A percentile compares a stretch with the other conserved stretches of the same genome.
Conservation (phyloP, 53 echinoderm and acorn worm species). For the Hippasteria phrygiana region DNA sequence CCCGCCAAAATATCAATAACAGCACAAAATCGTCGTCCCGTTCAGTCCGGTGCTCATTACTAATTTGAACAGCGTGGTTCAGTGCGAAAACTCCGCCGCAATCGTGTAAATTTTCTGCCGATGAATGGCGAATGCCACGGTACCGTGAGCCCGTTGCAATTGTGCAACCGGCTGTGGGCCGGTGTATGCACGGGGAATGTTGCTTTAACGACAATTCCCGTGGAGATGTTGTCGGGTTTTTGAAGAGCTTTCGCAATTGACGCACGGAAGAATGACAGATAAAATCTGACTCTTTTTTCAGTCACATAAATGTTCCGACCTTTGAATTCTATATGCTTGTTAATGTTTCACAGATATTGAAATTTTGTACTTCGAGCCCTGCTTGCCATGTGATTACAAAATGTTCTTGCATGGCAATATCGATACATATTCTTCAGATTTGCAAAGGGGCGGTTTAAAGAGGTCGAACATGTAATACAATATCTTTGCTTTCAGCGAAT, state of each 20-base stretch:
- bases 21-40: background rate
- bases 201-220: background rate
- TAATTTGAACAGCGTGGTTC: slow-evolving; percentile 22
- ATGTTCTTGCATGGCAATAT: too few relatives aligned
- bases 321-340: too few relatives aligned
- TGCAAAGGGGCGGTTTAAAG: too few relatives aligned
- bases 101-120: background rate
- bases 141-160: background rate
- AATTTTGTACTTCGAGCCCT: too few relatives aligned
- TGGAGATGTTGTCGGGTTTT: background rate
- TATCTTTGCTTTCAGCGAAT: too few relatives aligned
- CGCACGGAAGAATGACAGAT: too few relatives aligned
- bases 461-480: too few relatives aligned
- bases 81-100: slow-evolving; percentile 8
- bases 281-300: too few relatives aligned
- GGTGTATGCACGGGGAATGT: background rate
- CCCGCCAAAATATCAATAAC: slow-evolving; percentile 11
- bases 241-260: background rate
- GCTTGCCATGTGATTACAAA: too few relatives aligned
- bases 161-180: background rate
- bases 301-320: too few relatives aligned
- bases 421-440: too few relatives aligned
- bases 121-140: background rate
- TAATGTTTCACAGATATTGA: too few relatives aligned
- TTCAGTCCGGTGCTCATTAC: slow-evolving; percentile 13